phyloP scores from a whole-genome alignment of 2,797 vertebrate species.

The Tamandua tetradactyla region DNA sequence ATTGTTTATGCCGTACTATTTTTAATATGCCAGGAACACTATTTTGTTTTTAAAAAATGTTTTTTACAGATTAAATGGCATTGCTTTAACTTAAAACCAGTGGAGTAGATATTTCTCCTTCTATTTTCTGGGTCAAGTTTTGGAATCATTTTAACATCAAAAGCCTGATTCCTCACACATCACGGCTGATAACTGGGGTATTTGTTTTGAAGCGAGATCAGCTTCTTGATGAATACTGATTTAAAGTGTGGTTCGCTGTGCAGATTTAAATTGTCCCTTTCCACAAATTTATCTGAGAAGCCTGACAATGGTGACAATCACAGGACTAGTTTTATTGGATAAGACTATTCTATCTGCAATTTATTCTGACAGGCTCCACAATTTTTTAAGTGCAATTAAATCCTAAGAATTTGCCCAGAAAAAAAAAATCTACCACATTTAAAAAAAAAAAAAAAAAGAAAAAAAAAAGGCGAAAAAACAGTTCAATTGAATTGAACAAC shows the following conservation, averaged over 20 bases:
- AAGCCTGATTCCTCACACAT: background rate
- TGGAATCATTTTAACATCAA: conserved; percentile 38
- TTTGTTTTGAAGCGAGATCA: background rate
- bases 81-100: background rate
- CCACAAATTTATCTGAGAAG: conserved; percentile 58
- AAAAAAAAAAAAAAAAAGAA: background rate
- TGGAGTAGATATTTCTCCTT: background rate
- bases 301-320: conserved; percentile 69
- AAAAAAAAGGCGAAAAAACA: conserved; percentile 36
- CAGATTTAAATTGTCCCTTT: conserved; percentile 59
- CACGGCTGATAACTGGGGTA: background rate
- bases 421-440: conserved; percentile 70
- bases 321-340: conserved; percentile 52
- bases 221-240: conserved; percentile 31
- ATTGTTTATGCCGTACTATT: background rate
- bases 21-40: conserved; percentile 7
- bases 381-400: conserved; percentile 78
- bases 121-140: background rate
- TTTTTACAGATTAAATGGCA: background rate
- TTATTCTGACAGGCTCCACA: conserved; percentile 73
- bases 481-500: conserved; percentile 69
- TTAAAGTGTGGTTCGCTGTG: background rate
- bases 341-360: conserved; percentile 68
- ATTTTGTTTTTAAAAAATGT: background rate
- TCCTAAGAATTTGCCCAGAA: conserved; percentile 76